Evolutionary conservation across 2,888 invertebrate species (phyloP).

Genomic region (Stenchaetothrips biformis): DNA sequence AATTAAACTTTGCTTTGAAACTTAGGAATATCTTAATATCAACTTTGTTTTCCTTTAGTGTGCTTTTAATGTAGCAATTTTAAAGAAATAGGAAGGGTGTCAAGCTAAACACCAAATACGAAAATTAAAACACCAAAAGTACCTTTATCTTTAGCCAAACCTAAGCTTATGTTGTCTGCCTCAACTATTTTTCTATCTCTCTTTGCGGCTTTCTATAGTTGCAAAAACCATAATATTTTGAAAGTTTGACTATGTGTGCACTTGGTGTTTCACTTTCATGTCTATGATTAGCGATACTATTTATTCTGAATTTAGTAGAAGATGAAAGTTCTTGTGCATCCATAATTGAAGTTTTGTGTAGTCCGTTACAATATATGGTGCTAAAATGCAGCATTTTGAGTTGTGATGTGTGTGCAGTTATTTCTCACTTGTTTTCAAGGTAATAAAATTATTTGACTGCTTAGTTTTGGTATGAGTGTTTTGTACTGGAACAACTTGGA

Average conservation of each 20-base stretch:
- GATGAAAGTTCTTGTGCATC: neutral
- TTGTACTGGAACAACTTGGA: neutral
- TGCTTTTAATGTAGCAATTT: too few relatives aligned
- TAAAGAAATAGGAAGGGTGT: too few relatives aligned
- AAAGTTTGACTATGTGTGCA: neutral
- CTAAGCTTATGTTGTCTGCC: neutral
- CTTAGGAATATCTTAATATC: neutral
- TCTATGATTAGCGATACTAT: neutral
- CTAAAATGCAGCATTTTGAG: too few relatives aligned
- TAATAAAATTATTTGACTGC: slow-evolving; percentile 13
- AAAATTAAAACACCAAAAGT: slow-evolving; percentile 10
- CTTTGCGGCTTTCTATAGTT: neutral
- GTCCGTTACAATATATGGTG: too few relatives aligned
- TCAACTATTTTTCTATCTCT: slow-evolving; percentile 3
- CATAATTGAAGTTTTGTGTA: too few relatives aligned
- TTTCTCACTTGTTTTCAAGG: slow-evolving; percentile 7
- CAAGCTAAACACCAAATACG: neutral
- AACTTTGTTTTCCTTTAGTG: too few relatives aligned
- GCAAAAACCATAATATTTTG: neutral
- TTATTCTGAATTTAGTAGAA: neutral
- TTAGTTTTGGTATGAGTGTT: neutral
- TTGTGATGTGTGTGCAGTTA: slow-evolving; percentile 19
- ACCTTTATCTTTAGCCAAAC: neutral
- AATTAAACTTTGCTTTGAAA: neutral
- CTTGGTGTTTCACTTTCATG: slow-evolving; percentile 2